Conservation (phyloP, 2,113 vertebrate species). For the Paracanthobrama guichenoti region DNA sequence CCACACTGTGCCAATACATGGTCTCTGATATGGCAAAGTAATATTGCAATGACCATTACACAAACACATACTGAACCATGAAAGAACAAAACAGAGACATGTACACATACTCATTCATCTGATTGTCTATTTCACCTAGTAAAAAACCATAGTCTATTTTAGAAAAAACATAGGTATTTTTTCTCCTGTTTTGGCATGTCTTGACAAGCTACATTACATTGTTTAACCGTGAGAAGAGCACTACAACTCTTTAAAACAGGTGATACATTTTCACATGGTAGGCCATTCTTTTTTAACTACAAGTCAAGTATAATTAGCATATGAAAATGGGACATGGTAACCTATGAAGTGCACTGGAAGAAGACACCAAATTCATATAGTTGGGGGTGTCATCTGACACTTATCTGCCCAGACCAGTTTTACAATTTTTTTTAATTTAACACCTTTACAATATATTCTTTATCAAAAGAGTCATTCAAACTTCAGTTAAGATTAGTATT, state of each 20-base stretch:
- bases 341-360: not conserved
- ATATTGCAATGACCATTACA: not conserved
- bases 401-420: no score
- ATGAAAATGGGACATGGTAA: not conserved
- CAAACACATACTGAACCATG: not conserved
- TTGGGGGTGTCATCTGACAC: no score
- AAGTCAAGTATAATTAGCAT: not conserved
- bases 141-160: conserved; percentile 52
- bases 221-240: conserved; percentile 55
- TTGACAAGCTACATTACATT: conserved; percentile 53
- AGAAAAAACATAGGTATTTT: no score
- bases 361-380: not conserved
- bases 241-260: conserved; percentile 56
- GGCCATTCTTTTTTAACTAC: not conserved
- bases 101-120: conserved; percentile 48
- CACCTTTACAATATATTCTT: not conserved
- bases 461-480: not conserved
- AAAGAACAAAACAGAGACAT: conserved; percentile 23
- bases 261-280: conserved; percentile 46
- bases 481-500: not conserved
- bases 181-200: conserved; percentile 68
- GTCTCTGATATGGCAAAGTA: not conserved
- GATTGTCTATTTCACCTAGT: conserved; percentile 25
- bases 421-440: no score
- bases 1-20: not conserved